Evolutionary conservation across 2,888 invertebrate genomes (phyloP).

Genomic region (Periphyllus acericola): DNA sequence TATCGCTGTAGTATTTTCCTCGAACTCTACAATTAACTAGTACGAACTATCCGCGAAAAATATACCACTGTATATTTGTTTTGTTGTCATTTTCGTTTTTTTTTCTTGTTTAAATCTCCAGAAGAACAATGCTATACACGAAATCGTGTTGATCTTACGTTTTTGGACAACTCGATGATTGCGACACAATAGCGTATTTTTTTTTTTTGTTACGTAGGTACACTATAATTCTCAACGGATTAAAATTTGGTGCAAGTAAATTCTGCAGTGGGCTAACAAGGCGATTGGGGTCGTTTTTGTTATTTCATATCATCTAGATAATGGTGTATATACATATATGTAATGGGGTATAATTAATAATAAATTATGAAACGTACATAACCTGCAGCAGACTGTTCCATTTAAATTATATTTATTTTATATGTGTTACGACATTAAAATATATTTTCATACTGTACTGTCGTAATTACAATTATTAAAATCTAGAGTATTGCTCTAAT

Average conservation of each 20-base stretch:
- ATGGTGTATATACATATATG: not conserved
- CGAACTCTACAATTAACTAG: not conserved
- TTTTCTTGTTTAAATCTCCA: not conserved
- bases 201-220: not conserved
- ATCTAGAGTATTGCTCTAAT: not conserved
- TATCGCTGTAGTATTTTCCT: not conserved
- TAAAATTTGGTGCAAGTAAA: not conserved
- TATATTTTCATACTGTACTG: not conserved
- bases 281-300: not conserved
- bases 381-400: not conserved
- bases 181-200: not conserved
- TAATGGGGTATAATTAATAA: not conserved
- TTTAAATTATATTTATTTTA: not conserved
- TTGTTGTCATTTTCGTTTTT: not conserved
- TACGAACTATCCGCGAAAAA: not conserved
- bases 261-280: not conserved
- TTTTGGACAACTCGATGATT: not conserved
- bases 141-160: not conserved
- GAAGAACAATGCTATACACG: not conserved
- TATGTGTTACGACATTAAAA: not conserved
- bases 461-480: not conserved
- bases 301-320: not conserved
- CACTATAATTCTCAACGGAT: not conserved
- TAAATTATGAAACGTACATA: constrained; percentile 18
- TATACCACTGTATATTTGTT: not conserved